Percentiles rank a stretch among this genome's conserved stretches.
Conservation (phyloP, 2,888 invertebrate genomes). For the Drosophila pseudotakahashii region DNA sequence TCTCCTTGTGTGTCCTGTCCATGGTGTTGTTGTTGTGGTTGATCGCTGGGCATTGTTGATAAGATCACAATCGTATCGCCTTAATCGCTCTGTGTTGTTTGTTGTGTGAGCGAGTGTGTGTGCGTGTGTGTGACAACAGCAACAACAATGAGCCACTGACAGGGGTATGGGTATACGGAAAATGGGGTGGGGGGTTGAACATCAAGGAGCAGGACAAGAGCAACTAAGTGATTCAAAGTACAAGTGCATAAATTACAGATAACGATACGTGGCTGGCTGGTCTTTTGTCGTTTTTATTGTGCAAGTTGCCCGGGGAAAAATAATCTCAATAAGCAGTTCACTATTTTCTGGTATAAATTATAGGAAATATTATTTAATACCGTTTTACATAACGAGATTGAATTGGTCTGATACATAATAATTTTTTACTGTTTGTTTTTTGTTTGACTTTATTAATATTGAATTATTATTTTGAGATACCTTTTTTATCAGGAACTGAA, state of each 20-base stretch:
- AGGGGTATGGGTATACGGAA: neutral
- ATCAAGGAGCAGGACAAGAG: slow-evolving; percentile 49
- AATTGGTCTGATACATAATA: too few relatives aligned
- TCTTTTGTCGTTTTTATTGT: slow-evolving; percentile 38
- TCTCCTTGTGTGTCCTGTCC: slow-evolving; percentile 72
- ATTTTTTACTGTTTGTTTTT: too few relatives aligned
- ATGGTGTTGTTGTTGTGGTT: slow-evolving; percentile 48
- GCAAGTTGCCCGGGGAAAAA: neutral
- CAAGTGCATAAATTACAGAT: slow-evolving; percentile 81
- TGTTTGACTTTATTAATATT: too few relatives aligned
- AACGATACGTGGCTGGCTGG: slow-evolving; percentile 63
- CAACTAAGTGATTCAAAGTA: slow-evolving; percentile 76
- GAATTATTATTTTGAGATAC: too few relatives aligned
- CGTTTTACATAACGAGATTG: too few relatives aligned
- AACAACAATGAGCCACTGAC: slow-evolving; percentile 43
- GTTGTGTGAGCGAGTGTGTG: slow-evolving; percentile 10
- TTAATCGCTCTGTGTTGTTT: slow-evolving; percentile 41
- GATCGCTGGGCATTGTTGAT: slow-evolving; percentile 75
- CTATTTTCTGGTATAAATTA: neutral
- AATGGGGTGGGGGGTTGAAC: slow-evolving; percentile 4
- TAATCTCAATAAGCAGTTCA: neutral
- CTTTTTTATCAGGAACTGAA: too few relatives aligned
- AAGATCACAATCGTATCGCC: slow-evolving; percentile 71
- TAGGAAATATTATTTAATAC: neutral
- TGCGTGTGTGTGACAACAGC: slow-evolving; percentile 54